Base-by-base conservation (phyloP, 2,888 invertebrate genomes). In the Stenurella melanura region DNA sequence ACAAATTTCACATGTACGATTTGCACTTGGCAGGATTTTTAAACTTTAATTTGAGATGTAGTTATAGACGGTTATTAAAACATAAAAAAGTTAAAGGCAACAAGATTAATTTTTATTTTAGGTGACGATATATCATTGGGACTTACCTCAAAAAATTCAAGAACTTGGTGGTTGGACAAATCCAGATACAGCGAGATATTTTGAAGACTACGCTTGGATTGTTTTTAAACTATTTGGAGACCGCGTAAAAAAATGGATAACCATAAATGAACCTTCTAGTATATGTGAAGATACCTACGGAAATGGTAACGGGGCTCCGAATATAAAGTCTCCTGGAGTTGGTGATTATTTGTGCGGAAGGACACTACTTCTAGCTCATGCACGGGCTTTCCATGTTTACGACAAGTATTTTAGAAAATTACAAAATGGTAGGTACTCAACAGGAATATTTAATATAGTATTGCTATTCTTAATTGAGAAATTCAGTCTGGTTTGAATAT, bases 121-220 rank as follows among this genome's bases (percentile, higher is more conserved):
- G 82, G 80, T 82, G 38, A 82, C 82, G 4, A 19, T 82, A 15
- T 81, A 76, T 57, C 81, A 81, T 56, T 83, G 82, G 82, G 82
- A 83, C 61, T 71, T 83, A 42, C 83, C 83, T 7, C 83, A 83
- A 42, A 68, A 74, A n/a, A 73, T 83, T 26, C 84, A 85, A 89
- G 91, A 92, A 67, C 87, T 93, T 7, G 93, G 93, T 0, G 93
- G 93, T 0, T 93, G 93, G 93, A 90, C 92, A 42, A 93, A 93
- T 84, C 91, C 92, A 0, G 80, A 91, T 15, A 90, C 92, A 67
- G 91, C 90, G 0, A 91, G 94, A 95, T 77, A 91, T 95, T 85
- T 94, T 93, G 84, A 90, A 95, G 17, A 82, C 93, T 54, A 90
- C 87, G 93, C 93, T 0, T 89, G 89, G 82, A 89, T 93, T 54